phyloP scores from a whole-genome alignment of 2,797 vertebrate genomes.

The Danio aesculapii region DNA sequence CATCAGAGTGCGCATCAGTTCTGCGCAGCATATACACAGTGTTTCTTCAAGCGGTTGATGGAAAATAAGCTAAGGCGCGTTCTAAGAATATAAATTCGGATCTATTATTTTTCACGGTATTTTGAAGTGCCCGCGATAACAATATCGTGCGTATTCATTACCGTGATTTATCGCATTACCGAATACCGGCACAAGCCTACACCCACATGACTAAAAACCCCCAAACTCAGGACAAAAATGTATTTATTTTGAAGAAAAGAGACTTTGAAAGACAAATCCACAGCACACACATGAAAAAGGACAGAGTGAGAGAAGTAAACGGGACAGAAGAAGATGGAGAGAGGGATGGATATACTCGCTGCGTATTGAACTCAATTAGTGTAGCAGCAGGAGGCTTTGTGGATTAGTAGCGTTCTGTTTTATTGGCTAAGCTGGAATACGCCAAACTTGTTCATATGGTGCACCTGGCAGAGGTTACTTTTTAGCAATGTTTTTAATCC shows the following conservation, averaged over 20 bases:
- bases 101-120: too few relatives aligned
- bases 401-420: conserved; percentile 40
- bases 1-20: too few relatives aligned
- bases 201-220: background rate
- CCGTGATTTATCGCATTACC: too few relatives aligned
- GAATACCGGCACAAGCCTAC: too few relatives aligned
- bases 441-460: background rate
- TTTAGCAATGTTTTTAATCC: background rate
- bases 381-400: conserved; percentile 36
- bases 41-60: too few relatives aligned
- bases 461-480: conserved; percentile 21
- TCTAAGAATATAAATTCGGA: too few relatives aligned
- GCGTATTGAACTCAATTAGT: conserved; percentile 53
- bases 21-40: too few relatives aligned
- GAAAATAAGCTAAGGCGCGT: too few relatives aligned
- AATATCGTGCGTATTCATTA: too few relatives aligned
- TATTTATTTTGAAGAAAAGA: background rate
- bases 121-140: too few relatives aligned
- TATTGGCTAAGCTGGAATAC: conserved; percentile 28
- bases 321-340: background rate
- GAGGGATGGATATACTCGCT: background rate
- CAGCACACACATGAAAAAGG: background rate
- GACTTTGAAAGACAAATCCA: background rate
- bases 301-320: background rate
- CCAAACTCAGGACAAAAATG: background rate